Evolutionary conservation across 1,140 invertebrate genomes (phyloP), one percentile per base, ranked within the genome.

Genomic region (Globodera ellingtonae): DNA sequence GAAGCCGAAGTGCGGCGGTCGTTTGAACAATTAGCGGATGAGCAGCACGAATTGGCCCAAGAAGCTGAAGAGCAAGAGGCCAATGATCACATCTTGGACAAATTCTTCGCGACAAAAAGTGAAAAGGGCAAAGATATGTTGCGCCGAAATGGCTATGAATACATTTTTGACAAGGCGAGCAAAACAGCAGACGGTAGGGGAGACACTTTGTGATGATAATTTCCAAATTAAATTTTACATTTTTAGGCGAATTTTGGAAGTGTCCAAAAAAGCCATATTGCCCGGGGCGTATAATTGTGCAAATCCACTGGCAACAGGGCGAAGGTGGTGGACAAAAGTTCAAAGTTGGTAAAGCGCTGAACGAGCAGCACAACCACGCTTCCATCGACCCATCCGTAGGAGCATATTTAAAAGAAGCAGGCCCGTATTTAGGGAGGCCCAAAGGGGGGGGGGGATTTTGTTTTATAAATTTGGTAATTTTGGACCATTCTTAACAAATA

Each of bases 231-330:
- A 6, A 3, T 35, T 35, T 35, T 35, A 70, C 9, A 35, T 4
- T 10, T 70, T 70, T 35, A 70, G 67, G 6, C 9, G 67, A 70
- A 5, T 70, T 70, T 70, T 70, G 67, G 67, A 35, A 21, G 9
- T 70, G 67, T 18, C 67, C 10, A 8, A 70, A 35, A 47, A 70
- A 5, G 7, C 67, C 67, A 21, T 70, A 70, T 70, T 70, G 67
- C 24, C 67, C 67, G 4, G 67, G 67, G 18, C 9, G 67, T 13
- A 70, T 70, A 15, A 21, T 47, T 70, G 67, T 70, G 9, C 46
- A 70, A 10, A 47, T 6, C 5, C 6, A 70, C 24, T 70, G 67
- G 67, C 67, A 9, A 0, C 2, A 35, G 35, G 67, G 24, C 1
- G 24, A 70, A 18, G 67, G 24, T 6, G 18, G 10, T 6, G 18